These are phyloP conservation scores for Cuculus canorus DNA, from an alignment of 2,797 vertebrate species.

Conservation along the genomic window DNA sequence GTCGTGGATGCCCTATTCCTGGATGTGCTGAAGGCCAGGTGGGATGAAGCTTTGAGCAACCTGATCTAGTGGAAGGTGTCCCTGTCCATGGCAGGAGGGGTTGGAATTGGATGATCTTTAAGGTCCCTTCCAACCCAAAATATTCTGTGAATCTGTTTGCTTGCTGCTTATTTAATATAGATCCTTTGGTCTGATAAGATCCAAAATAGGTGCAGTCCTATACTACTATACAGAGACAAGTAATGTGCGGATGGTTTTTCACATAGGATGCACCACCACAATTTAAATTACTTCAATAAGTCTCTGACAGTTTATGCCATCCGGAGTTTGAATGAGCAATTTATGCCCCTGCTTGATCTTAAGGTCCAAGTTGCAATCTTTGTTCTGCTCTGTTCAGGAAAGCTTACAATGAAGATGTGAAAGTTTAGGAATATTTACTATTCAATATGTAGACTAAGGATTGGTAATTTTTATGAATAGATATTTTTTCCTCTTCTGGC, in stretches of 20 bases:
- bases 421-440: not conserved
- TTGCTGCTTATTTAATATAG: not conserved
- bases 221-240: not conserved
- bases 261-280: not conserved
- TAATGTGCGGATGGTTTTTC: not conserved
- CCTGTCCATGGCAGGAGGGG: too few relatives aligned
- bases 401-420: not conserved
- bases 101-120: too few relatives aligned
- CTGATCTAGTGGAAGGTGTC: too few relatives aligned
- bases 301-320: not conserved
- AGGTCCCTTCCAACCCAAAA: too few relatives aligned
- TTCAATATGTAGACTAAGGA: not conserved
- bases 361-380: not conserved
- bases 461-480: constrained; percentile 5
- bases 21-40: too few relatives aligned
- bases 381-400: not conserved
- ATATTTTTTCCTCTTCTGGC: constrained; percentile 3
- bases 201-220: not conserved
- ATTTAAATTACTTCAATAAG: not conserved
- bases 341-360: not conserved
- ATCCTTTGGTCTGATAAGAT: not conserved
- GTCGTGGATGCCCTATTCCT: too few relatives aligned
- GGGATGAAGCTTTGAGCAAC: too few relatives aligned
- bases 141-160: not conserved
- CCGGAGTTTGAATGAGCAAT: not conserved